phyloP scores from a whole-genome alignment of 2,797 vertebrate genomes.

The Falco peregrinus region DNA sequence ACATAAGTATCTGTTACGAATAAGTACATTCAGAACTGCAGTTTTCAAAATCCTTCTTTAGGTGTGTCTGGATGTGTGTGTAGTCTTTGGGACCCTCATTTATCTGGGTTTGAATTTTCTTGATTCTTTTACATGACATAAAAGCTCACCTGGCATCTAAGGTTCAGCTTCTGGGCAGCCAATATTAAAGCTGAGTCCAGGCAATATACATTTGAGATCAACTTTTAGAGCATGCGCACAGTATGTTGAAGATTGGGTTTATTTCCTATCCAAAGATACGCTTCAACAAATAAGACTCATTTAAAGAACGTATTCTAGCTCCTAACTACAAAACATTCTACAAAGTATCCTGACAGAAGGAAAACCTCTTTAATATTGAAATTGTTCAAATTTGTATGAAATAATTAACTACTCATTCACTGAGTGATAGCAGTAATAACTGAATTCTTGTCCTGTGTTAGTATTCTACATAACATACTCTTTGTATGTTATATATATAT shows the following conservation, averaged over 20 bases:
- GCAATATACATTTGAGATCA: background rate
- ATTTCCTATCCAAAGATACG: background rate
- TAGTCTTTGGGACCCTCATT: background rate
- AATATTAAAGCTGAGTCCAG: background rate
- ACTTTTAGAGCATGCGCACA: background rate
- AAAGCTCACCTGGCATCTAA: background rate
- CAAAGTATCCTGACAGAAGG: background rate
- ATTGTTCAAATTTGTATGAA: background rate
- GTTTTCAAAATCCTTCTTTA: background rate
- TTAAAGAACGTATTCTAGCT: background rate
- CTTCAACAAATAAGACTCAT: background rate
- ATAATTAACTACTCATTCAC: background rate
- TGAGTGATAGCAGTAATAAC: background rate
- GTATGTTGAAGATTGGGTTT: background rate
- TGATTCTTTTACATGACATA: background rate
- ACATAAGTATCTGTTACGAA: background rate
- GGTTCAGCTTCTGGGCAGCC: background rate
- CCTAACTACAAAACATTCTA: background rate
- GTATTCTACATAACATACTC: background rate
- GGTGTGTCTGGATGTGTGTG: background rate
- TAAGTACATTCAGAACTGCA: background rate
- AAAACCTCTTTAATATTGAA: background rate
- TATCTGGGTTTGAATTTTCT: background rate
- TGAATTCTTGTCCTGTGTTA: background rate
- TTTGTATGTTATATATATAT: background rate